Conservation (phyloP, 2,797 vertebrate species). For the Borostomias antarcticus region DNA sequence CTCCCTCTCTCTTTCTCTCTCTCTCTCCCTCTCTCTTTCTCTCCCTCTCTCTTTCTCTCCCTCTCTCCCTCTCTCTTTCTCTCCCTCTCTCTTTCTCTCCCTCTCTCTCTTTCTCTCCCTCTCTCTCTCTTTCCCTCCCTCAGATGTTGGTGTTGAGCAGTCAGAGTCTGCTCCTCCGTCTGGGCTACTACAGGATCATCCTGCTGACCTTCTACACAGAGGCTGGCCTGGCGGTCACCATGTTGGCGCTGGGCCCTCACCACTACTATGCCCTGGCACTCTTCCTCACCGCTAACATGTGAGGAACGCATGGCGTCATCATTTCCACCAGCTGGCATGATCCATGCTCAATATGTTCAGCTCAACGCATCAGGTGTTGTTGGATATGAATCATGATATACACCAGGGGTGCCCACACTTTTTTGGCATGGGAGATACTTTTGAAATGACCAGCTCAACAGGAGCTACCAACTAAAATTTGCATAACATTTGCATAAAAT, state of each 20-base stretch:
- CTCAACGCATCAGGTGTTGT: no score
- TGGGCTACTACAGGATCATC: constrained; percentile 89
- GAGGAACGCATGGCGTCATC: constrained; percentile 60
- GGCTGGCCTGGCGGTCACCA: constrained; percentile 73
- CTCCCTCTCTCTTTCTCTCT: no score
- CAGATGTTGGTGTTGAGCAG: constrained; percentile 80
- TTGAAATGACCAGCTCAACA: no score
- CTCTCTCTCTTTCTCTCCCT: constrained; percentile 15
- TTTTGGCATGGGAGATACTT: no score
- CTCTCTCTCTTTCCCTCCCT: constrained; percentile 62
- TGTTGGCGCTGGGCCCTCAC: constrained; percentile 81
- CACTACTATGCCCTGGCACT: constrained; percentile 82
- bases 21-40: no score
- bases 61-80: not conserved
- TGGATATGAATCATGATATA: no score
- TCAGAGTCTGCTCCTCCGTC: constrained; percentile 74
- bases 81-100: not conserved
- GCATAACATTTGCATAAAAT: no score
- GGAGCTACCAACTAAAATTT: no score
- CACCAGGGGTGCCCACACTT: no score
- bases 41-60: no score
- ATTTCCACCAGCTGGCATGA: no score
- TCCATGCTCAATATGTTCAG: no score
- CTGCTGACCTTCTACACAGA: constrained; percentile 86
- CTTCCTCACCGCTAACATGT: constrained; percentile 88